Evolutionary conservation across 2,797 vertebrate species (phyloP), one percentile per base, ranked within the genome.

Genomic region (Hirundo rustica): DNA sequence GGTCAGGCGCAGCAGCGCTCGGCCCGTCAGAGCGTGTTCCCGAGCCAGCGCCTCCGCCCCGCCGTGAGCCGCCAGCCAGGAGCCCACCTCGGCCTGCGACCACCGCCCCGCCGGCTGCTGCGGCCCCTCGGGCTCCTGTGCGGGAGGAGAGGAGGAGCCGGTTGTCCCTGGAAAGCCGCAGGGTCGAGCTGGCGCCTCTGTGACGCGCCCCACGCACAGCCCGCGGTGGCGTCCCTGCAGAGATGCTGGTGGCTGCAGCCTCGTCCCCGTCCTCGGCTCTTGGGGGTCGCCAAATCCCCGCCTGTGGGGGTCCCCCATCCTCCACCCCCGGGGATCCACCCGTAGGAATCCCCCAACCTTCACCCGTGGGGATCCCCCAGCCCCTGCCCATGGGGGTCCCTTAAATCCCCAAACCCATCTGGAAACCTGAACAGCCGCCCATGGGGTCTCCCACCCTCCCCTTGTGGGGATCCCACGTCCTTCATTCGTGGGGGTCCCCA

Each of bases 191-290:
- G 61, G 8, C 40, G 2, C 22, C 42, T 57, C 42, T 7, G 1
- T 9, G 18, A 5, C 12, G 25, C 11, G 2, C 2, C 23, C 30
- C 42, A 1, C 23, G 14, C 1, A 0, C 4, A 7, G 36, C 47
- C 19, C 58, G 22, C 1, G 3, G 11, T 14, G 19, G 2, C 50
- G 2, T 9, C 73, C 40, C 44, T 0, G 0, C 7, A 0, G 17
- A 8, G 25, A 3, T 4, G 58, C 16, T 25, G 42, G 42, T 16
- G 66, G 42, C 23, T 34, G 70, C 30, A 11, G 3, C 34, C 12
- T 2, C 9, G 7, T 34, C 34, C 50, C 23, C 2, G 3, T 50
- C 8, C 40, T 32, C 12, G 11, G 20, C 16, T 29, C 72, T 0
- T 4, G 27, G 32, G 53, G 26, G 42, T 48, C n/a, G 38, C 47